Evolutionary conservation across 2,113 vertebrate genomes (phyloP).

Genomic region (Chlamydotis undulata): DNA sequence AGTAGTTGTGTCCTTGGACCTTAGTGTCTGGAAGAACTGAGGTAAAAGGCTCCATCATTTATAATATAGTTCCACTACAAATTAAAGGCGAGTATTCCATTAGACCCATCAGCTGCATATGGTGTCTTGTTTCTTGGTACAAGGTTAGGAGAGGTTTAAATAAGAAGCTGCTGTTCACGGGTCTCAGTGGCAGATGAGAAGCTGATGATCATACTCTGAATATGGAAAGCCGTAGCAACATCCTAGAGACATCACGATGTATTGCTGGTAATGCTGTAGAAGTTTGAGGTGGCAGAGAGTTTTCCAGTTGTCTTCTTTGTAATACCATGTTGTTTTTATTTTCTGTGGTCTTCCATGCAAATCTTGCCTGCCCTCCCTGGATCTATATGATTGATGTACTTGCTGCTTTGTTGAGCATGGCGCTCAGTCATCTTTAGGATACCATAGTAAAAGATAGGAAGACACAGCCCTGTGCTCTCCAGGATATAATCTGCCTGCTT

Average conservation of each 20-base stretch:
- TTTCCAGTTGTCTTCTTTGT: neutral
- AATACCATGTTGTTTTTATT: neutral
- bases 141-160: neutral
- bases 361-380: neutral
- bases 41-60: neutral
- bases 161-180: neutral
- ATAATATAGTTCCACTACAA: neutral
- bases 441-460: neutral
- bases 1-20: neutral
- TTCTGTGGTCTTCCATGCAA: neutral
- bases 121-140: neutral
- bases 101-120: neutral
- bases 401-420: neutral
- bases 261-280: neutral
- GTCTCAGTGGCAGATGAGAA: neutral
- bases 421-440: neutral
- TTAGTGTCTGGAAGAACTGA: neutral
- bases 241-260: neutral
- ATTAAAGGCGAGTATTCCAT: neutral
- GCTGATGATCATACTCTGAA: neutral
- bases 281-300: neutral
- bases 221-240: neutral
- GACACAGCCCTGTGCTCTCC: neutral
- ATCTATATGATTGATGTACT: neutral
- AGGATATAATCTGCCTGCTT: constrained; percentile 5